A percentile compares a stretch with the other conserved stretches of the same genome.
Evolutionary conservation across 2,888 invertebrate genomes (phyloP).

Genomic region (Cancer borealis): DNA sequence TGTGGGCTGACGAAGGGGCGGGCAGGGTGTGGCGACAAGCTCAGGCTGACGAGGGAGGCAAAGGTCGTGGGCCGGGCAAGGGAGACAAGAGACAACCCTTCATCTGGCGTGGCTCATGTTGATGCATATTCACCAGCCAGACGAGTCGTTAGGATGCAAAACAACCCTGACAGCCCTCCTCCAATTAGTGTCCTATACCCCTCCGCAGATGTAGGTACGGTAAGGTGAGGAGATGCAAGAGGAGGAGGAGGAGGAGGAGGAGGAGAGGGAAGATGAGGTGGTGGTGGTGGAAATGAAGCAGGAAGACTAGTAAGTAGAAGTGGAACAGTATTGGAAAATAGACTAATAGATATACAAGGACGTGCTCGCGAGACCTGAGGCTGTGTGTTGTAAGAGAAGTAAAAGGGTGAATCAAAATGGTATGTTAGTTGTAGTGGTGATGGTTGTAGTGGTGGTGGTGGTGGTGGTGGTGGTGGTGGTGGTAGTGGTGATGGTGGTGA

Average conservation of each 20-base stretch:
- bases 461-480: not conserved
- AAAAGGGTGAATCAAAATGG: not conserved
- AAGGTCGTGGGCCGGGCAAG: not conserved
- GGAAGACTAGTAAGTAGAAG: not conserved
- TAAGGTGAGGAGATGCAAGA: not conserved
- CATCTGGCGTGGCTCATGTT: slow-evolving; percentile 36
- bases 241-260: not conserved
- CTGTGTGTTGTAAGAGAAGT: not conserved
- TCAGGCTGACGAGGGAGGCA: not conserved
- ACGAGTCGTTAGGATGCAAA: slow-evolving; percentile 53
- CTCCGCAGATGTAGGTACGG: slow-evolving; percentile 5
- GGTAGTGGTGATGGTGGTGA: not conserved
- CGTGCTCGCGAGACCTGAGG: not conserved
- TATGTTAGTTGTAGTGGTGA: not conserved
- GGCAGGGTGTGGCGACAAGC: slow-evolving; percentile 14
- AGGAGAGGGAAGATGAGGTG: not conserved
- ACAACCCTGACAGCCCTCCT: slow-evolving; percentile 42
- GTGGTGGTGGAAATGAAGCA: not conserved
- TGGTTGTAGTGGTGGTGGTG: not conserved
- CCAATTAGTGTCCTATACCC: slow-evolving; percentile 52
- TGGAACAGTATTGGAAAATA: not conserved
- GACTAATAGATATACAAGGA: not conserved
- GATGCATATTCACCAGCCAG: slow-evolving; percentile 53
- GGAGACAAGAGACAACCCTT: slow-evolving; percentile 21
- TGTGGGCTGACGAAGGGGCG: not conserved